Evolutionary conservation across 2,797 vertebrate genomes (phyloP), one percentile per base, ranked within the genome.

Genomic region (Microctenopoma lineatum): DNA sequence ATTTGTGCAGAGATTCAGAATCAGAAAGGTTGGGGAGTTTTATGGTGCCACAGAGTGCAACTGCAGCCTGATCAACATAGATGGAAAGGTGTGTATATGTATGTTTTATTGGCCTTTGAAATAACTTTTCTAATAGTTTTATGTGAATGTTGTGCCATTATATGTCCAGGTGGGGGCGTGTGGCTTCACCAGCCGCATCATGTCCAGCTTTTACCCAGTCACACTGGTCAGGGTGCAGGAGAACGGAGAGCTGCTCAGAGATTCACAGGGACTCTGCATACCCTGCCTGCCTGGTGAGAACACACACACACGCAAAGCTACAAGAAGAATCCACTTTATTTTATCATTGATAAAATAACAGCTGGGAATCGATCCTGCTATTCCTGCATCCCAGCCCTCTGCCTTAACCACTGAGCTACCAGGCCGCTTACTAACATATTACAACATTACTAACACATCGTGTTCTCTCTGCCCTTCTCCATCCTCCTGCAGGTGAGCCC

Each of bases 21-120:
- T 97, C 58, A 73, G 48, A 13, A 93, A 88, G 73, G 87, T 98
- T 0, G 96, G 95, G 0, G 96, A 98, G 85, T 98, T 97, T 90
- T 97, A 97, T 1, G 96, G 96, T 0, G 96, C 96, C 65, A 98
- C 96, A 0, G 96, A 97, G 74, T 98, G 96, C 77, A 98, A 98
- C 93, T 98, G 96, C 78, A 96, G 96, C 89, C 91, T 97, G 0
- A 95, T 96, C 77, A 98, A 98, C 87, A 81, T 97, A 79, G 96
- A 97, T 0, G 96, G 96, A 58, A 96, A 96, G 94, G 96, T 96
- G 9, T 1, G 60, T 57, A 39, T 54, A 13, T 52, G 26, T 70
- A 42, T 25, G 1, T n/a, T 15, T 21, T 3, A 5, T 14, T 60
- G 21, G 0, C 7, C 16, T n/a, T 55, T 3, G 14, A 9, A 2